Percentiles rank a stretch among this genome's conserved stretches.
Evolutionary conservation across 2,797 vertebrate species (phyloP).

Genomic region (Sciurus vulgaris): DNA sequence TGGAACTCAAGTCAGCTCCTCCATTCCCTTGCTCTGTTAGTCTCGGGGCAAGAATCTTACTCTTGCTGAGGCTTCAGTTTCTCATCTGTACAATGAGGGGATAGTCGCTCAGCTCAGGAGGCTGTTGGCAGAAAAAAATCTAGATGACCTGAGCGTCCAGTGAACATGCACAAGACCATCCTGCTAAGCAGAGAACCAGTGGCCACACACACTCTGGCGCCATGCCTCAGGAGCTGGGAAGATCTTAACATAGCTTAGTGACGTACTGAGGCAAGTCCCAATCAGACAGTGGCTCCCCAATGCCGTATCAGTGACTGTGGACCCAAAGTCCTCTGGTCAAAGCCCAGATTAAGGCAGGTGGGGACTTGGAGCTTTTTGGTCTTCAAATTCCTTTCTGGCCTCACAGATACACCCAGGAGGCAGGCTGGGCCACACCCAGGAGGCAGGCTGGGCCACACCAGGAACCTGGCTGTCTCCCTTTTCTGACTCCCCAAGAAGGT

Average conservation of each 20-base stretch:
- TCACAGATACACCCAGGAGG: too few species aligned
- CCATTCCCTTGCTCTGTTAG: rapidly evolving
- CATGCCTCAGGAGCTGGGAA: rapidly evolving
- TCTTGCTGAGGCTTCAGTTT: not conserved
- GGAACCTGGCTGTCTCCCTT: not conserved
- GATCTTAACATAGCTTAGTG: rapidly evolving
- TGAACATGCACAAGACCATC: rapidly evolving
- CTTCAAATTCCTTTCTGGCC: rapidly evolving
- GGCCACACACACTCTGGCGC: rapidly evolving
- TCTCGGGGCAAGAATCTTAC: not conserved
- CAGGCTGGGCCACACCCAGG: too few species aligned
- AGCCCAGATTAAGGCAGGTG: rapidly evolving
- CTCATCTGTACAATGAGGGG: not conserved
- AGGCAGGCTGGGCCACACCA: too few species aligned
- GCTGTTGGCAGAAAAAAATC: not conserved
- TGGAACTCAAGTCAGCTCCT: rapidly evolving
- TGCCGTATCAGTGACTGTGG: rapidly evolving
- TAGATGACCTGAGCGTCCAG: rapidly evolving
- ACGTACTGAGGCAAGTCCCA: not conserved
- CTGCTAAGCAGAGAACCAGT: not conserved
- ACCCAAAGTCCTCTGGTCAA: not conserved
- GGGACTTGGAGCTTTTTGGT: not conserved
- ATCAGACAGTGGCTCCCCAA: not conserved
- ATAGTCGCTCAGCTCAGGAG: not conserved
- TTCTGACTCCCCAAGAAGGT: not conserved